These are phyloP conservation scores for Hepsetus odoe DNA, from an alignment of 2,113 vertebrate genomes.

Conservation along the genomic window DNA sequence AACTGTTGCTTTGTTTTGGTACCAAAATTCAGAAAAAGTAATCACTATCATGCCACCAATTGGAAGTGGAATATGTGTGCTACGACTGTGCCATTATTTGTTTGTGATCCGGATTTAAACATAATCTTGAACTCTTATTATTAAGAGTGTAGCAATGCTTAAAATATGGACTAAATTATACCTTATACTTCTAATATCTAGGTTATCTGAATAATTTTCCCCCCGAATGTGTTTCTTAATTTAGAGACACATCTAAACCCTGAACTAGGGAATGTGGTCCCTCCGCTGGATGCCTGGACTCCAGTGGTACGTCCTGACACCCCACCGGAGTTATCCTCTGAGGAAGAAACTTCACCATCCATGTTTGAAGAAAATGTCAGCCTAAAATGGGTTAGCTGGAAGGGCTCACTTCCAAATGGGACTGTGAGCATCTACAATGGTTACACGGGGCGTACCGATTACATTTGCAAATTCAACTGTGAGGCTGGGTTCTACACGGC, in stretches of 20 bases:
- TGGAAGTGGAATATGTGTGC: too few relatives aligned
- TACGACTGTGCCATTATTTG: too few relatives aligned
- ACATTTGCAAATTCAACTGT: conserved; percentile 57
- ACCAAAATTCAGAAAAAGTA: too few relatives aligned
- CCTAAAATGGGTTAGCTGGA: conserved; percentile 59
- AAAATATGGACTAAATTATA: neutral
- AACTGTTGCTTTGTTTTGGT: too few relatives aligned
- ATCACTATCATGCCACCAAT: too few relatives aligned
- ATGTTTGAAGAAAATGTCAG: conserved; percentile 53
- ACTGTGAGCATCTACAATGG: conserved; percentile 58
- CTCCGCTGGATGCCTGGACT: conserved; percentile 51
- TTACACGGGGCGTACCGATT: conserved; percentile 55
- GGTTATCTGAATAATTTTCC: neutral
- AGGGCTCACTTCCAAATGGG: conserved; percentile 51
- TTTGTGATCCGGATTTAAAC: too few relatives aligned
- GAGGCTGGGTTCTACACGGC: conserved; percentile 59
- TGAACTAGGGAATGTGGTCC: conserved; percentile 55
- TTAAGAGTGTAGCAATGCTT: too few relatives aligned
- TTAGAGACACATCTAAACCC: conserved; percentile 64
- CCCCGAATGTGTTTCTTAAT: neutral
- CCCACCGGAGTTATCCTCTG: neutral
- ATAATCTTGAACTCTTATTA: too few relatives aligned
- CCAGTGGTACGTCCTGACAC: conserved; percentile 12
- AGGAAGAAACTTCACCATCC: conserved; percentile 8
- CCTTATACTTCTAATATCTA: neutral